Evolutionary conservation across 2,888 invertebrate genomes (phyloP).

Genomic region (Scrobipalpa costella): DNA sequence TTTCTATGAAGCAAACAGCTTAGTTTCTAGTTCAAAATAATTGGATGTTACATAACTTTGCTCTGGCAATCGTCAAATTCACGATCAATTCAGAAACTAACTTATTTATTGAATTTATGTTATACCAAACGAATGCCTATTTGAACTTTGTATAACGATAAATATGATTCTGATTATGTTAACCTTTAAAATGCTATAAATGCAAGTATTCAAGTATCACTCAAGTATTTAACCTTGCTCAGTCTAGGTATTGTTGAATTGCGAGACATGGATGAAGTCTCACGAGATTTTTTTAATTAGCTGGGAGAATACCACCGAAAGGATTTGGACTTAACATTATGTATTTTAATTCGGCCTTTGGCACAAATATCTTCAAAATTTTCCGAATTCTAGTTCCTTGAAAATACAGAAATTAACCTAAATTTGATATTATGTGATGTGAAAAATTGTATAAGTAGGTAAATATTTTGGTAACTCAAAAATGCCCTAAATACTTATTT

Average conservation of each 20-base stretch:
- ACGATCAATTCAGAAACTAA: too few relatives aligned
- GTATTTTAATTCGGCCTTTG: background rate
- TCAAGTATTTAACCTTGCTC: constrained; percentile 4
- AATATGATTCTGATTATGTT: background rate
- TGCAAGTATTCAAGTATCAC: background rate
- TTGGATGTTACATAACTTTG: too few relatives aligned
- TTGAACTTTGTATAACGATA: too few relatives aligned
- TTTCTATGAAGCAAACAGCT: too few relatives aligned
- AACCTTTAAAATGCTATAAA: background rate
- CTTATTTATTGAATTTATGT: too few relatives aligned
- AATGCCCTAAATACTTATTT: background rate
- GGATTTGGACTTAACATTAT: background rate
- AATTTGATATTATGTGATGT: background rate
- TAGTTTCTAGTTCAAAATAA: too few relatives aligned
- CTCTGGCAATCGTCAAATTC: too few relatives aligned
- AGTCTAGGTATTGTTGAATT: constrained; percentile 9
- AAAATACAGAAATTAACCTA: constrained; percentile 6
- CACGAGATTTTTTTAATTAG: constrained; percentile 13
- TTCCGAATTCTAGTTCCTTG: background rate
- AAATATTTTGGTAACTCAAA: background rate
- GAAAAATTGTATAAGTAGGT: background rate
- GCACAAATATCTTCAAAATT: background rate
- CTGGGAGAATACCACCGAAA: constrained; percentile 17
- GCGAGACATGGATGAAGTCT: background rate
- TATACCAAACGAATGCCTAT: too few relatives aligned